phyloP scores from a whole-genome alignment of 1,140 invertebrate genomes.

The Macrobrachium nipponense region DNA sequence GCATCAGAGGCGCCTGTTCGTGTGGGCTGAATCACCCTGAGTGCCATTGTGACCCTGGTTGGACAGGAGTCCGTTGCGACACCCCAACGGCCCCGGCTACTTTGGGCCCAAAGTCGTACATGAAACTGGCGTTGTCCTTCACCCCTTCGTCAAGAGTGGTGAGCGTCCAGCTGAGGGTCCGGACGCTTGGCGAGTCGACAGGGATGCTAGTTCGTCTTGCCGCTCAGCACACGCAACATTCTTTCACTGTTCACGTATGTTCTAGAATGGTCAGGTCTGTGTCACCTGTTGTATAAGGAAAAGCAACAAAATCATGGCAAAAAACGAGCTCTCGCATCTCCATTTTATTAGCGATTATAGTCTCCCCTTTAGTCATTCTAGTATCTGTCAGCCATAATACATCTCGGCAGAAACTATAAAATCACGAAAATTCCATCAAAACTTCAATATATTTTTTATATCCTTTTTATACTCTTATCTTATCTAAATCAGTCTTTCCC shows the following conservation, averaged over 20 bases:
- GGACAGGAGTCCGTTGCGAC: slow-evolving; percentile 84
- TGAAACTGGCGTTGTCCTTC: slow-evolving; percentile 94
- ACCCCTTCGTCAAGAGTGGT: slow-evolving; percentile 75
- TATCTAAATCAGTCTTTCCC: not conserved
- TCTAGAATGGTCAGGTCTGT: not conserved
- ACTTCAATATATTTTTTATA: not conserved
- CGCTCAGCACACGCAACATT: slow-evolving; percentile 7
- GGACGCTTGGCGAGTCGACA: slow-evolving; percentile 1
- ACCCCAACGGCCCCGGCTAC: slow-evolving; percentile 85
- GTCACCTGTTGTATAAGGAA: not conserved
- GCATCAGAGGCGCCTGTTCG: slow-evolving; percentile 18
- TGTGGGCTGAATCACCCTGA: slow-evolving; percentile 39
- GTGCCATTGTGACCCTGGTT: slow-evolving; percentile 70
- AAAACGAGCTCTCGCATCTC: no score
- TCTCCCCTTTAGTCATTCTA: no score
- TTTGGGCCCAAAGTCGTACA: slow-evolving; percentile 91
- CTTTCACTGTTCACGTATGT: slow-evolving; percentile 34
- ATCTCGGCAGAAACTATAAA: no score
- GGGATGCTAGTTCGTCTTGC: slow-evolving; percentile 30
- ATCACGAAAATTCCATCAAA: no score
- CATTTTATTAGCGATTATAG: no score
- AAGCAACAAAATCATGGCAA: not conserved
- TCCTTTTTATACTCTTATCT: not conserved
- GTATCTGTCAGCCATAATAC: no score
- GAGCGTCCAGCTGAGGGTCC: slow-evolving; percentile 31